phyloP scores from a whole-genome alignment of 2,888 invertebrate species.

The Drosophila algonquin region DNA sequence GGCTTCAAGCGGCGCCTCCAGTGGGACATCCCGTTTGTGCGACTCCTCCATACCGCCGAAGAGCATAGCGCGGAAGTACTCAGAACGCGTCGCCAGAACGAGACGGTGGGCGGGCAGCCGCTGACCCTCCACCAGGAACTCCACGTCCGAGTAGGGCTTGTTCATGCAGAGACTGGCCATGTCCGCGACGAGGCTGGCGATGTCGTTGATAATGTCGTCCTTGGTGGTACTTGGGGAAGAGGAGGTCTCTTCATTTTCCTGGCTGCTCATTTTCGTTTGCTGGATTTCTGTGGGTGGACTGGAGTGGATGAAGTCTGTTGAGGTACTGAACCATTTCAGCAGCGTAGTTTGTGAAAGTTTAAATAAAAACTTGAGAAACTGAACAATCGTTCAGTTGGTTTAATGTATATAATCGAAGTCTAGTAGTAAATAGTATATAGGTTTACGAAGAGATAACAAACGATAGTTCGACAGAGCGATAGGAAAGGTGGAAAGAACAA shows the following conservation, averaged over 20 bases:
- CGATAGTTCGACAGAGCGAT: too few species aligned
- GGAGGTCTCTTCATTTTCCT: background rate
- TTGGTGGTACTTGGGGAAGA: too few species aligned
- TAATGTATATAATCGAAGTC: too few species aligned
- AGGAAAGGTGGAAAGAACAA: too few species aligned
- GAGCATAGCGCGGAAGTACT: conserved; percentile 93
- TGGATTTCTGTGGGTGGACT: too few species aligned
- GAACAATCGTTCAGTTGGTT: too few species aligned
- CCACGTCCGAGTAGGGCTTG: conserved; percentile 95
- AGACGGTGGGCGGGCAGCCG: conserved; percentile 85
- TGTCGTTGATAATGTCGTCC: background rate
- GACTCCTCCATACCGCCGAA: conserved; percentile 91
- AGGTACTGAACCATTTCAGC: too few species aligned
- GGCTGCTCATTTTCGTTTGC: background rate
- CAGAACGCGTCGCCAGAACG: conserved; percentile 96
- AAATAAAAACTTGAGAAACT: too few species aligned
- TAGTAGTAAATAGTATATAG: too few species aligned
- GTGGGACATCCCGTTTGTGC: conserved; percentile 90
- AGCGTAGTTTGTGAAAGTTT: too few species aligned
- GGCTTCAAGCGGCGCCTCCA: conserved; percentile 92
- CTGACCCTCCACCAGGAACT: conserved; percentile 91
- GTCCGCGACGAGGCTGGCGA: conserved; percentile 91
- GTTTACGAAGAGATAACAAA: too few species aligned
- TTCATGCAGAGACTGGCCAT: conserved; percentile 93
- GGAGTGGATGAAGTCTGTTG: too few species aligned